Evolutionary conservation across 2,888 invertebrate species (phyloP), one percentile per base, ranked within the genome.

Genomic region (Lithophane semibrunnea): DNA sequence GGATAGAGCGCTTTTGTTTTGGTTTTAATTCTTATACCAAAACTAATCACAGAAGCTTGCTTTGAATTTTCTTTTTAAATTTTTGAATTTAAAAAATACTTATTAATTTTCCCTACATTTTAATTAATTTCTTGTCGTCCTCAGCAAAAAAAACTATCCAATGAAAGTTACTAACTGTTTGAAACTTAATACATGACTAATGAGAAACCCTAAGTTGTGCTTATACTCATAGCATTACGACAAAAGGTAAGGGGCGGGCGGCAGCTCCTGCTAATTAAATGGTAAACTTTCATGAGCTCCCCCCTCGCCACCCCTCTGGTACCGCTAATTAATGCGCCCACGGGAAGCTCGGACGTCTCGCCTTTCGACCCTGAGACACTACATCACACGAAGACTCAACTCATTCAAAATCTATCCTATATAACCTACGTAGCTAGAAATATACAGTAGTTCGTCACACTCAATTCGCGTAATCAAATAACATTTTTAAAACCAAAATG

Each of bases 201-300:
- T 94, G 93, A 94, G 94, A 93, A 92, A 92, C 92, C 94, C 92
- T 94, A 94, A 94, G 93, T 94, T 92, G 92, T 88, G 92, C 92
- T 93, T 92, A 93, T 93, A 93, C 93, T 93, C 93, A 92, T 90
- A 91, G 93, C 91, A 92, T 94, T 93, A 95, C 93, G 92, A 93
- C 93, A 94, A 94, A 93, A 94, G 95, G 94, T 94, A 92, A 91
- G 92, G 94, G 93, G 93, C 80, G 90, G 92, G 90, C 82, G 91
- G 91, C 90, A 92, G 93, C 93, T 92, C 94, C 91, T 95, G 94
- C 96, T 97, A 97, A 97, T 97, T 96, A 96, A 96, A 96, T 96
- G 96, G 96, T 96, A 96, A 96, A 96, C 96, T 97, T 96, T 96
- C 95, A 96, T 95, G 96, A 95, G 94, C 89, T 92, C 90, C 92